Evolutionary conservation across 1,140 invertebrate genomes (phyloP).

Genomic region (Atta colombica): DNA sequence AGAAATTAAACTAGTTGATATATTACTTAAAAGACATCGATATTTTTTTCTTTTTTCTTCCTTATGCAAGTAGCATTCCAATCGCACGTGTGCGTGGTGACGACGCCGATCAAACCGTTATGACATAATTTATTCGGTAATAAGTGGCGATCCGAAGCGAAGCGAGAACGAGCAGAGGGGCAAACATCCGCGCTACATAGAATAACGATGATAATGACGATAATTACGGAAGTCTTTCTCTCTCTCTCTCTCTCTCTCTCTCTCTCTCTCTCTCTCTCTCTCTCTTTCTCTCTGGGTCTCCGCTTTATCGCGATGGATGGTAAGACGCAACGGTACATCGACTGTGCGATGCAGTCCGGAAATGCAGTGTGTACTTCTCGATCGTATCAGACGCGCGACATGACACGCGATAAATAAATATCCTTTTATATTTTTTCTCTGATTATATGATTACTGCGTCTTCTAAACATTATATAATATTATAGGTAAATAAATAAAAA

Average conservation of each 20-base stretch:
- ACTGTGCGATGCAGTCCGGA: slow-evolving; percentile 48
- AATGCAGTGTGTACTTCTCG: slow-evolving; percentile 33
- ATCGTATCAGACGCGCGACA: slow-evolving; percentile 41
- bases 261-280: too few relatives aligned
- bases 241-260: slow-evolving; percentile 9
- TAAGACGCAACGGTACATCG: slow-evolving; percentile 61
- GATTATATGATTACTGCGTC: background rate
- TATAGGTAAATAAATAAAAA: background rate
- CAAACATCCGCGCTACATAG: slow-evolving; percentile 27
- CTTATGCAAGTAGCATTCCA: slow-evolving; percentile 52
- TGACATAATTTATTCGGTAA: slow-evolving; percentile 71
- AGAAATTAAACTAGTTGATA: slow-evolving; percentile 29
- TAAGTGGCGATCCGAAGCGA: slow-evolving; percentile 40
- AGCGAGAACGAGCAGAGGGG: background rate
- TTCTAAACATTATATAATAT: background rate
- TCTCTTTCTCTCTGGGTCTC: background rate
- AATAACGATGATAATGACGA: slow-evolving; percentile 58
- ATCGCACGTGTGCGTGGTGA: background rate
- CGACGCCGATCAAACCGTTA: slow-evolving; percentile 65
- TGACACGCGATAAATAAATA: slow-evolving; percentile 35
- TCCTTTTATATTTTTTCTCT: slow-evolving; percentile 17
- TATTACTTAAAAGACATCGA: background rate
- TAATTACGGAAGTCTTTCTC: slow-evolving; percentile 29
- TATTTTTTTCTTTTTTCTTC: slow-evolving; percentile 12
- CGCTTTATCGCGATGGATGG: slow-evolving; percentile 62